These are phyloP conservation scores for Dicranocentrus wangi DNA, from an alignment of 2,888 invertebrate genomes.

Conservation along the genomic window DNA sequence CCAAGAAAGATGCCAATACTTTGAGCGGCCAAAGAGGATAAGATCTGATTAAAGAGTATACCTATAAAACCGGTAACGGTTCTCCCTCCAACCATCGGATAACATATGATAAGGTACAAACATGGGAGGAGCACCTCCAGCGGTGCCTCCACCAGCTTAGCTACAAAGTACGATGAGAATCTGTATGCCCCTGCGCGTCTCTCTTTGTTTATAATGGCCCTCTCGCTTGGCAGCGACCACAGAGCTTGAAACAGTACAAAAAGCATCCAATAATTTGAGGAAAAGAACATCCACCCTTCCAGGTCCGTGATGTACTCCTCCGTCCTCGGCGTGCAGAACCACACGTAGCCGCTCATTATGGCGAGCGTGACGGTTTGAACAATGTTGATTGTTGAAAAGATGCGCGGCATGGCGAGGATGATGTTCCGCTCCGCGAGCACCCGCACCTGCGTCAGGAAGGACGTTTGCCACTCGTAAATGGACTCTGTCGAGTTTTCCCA, in stretches of 20 bases:
- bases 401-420: constrained; percentile 83
- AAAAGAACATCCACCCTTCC: constrained; percentile 89
- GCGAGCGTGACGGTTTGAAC: constrained; percentile 84
- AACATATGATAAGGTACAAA: constrained; percentile 84
- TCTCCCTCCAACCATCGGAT: constrained; percentile 81
- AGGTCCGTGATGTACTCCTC: constrained; percentile 85
- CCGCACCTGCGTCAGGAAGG: constrained; percentile 85
- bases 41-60: constrained; percentile 48
- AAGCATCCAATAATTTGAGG: constrained; percentile 87
- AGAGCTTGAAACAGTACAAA: constrained; percentile 86
- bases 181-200: constrained; percentile 85
- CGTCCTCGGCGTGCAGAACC: constrained; percentile 83
- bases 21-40: constrained; percentile 74
- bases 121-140: constrained; percentile 83
- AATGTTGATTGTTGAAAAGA: constrained; percentile 85
- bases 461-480: constrained; percentile 80
- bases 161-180: constrained; percentile 85
- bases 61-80: constrained; percentile 41
- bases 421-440: constrained; percentile 83
- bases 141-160: constrained; percentile 86
- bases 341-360: constrained; percentile 83
- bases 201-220: constrained; percentile 86
- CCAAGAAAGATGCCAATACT: constrained; percentile 87
- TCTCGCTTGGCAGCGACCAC: constrained; percentile 85
- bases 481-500: constrained; percentile 46